Evolutionary conservation across 2,888 invertebrate genomes (phyloP).

Genomic region (Pachycephus smyrnensis): DNA sequence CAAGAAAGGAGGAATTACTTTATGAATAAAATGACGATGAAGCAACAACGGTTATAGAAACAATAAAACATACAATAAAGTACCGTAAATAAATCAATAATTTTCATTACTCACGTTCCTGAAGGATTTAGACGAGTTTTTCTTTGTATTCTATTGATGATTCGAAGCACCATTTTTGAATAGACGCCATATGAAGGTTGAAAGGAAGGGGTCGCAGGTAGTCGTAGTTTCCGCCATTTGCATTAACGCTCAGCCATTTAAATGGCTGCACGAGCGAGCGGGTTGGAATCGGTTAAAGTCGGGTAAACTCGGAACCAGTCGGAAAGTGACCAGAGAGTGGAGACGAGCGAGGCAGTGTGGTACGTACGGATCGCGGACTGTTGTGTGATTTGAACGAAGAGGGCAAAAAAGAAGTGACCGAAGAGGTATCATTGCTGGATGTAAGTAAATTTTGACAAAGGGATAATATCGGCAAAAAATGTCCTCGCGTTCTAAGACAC

Average conservation of each 20-base stretch:
- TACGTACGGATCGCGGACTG: no score
- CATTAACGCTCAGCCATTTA: no score
- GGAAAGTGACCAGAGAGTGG: no score
- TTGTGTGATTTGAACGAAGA: conserved; percentile 26
- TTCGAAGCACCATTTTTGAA: background rate
- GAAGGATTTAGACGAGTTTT: background rate
- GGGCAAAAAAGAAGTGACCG: conserved; percentile 51
- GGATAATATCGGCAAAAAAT: conserved; percentile 35
- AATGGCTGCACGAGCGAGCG: no score
- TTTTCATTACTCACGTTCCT: background rate
- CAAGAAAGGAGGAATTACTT: background rate
- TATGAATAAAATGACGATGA: background rate
- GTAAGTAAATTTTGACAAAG: conserved; percentile 44
- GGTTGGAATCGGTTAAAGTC: no score
- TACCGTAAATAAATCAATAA: background rate
- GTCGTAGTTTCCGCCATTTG: background rate
- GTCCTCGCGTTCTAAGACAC: conserved; percentile 32
- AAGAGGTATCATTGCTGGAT: conserved; percentile 38
- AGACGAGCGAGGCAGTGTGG: no score
- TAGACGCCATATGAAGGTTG: background rate
- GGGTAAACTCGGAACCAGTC: no score
- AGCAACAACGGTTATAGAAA: background rate
- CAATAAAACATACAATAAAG: background rate
- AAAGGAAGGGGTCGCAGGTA: background rate
- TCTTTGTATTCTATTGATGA: background rate